Evolutionary conservation across 2,888 invertebrate genomes (phyloP).

Genomic region (Enchytraeus crypticus): DNA sequence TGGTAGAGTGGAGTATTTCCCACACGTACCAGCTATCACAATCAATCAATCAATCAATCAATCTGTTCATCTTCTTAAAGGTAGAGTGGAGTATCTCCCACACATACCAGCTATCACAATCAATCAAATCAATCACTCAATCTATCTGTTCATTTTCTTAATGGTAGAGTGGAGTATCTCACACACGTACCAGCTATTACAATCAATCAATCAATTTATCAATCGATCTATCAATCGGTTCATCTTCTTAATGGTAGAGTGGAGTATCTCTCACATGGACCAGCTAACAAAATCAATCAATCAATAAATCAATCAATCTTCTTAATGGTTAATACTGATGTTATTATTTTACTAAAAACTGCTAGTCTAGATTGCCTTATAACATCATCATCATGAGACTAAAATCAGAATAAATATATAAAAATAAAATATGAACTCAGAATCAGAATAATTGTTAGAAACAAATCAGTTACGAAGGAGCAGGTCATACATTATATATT

Average conservation of each 20-base stretch:
- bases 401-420: no score
- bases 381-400: no score
- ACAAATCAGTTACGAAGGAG: no score
- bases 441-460: no score
- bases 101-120: neutral
- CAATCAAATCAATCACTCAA: slow-evolving; percentile 71
- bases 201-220: slow-evolving; percentile 2
- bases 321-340: no score
- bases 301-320: slow-evolving; percentile 93
- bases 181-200: slow-evolving; percentile 80
- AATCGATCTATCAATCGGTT: slow-evolving; percentile 61
- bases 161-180: slow-evolving; percentile 91
- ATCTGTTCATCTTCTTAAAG: neutral
- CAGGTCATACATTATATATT: no score
- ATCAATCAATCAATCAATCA: neutral
- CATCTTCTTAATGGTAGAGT: slow-evolving; percentile 91
- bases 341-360: no score
- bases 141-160: slow-evolving; percentile 91
- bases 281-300: slow-evolving; percentile 61
- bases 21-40: slow-evolving; percentile 75
- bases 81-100: neutral
- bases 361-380: no score
- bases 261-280: slow-evolving; percentile 92
- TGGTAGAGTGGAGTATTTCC: slow-evolving; percentile 91
- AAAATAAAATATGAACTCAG: no score